Conservation (phyloP, 2,797 vertebrate genomes). For the Sebastes minor region DNA sequence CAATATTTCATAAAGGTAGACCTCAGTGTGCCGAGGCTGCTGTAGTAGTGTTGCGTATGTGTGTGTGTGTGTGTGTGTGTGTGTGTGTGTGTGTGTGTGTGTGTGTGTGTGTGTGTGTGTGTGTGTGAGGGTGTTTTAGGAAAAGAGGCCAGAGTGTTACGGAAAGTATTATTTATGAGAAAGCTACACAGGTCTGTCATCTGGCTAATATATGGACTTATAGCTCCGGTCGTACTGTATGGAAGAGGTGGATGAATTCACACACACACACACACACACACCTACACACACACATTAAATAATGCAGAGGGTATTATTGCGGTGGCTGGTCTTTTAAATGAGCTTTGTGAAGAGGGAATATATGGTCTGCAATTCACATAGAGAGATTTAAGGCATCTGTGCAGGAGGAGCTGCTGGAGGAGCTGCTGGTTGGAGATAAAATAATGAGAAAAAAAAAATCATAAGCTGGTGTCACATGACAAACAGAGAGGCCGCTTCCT, state of each 20-base stretch:
- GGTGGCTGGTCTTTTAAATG: slow-evolving; percentile 59
- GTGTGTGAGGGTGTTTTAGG: not conserved
- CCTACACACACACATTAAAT: slow-evolving; percentile 55
- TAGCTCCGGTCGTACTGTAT: slow-evolving; percentile 10
- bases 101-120: not conserved
- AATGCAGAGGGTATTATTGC: slow-evolving; percentile 71
- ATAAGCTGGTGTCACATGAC: slow-evolving; percentile 24
- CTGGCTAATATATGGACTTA: slow-evolving; percentile 55
- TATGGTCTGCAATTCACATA: slow-evolving; percentile 47
- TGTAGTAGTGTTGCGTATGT: not conserved
- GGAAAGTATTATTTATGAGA: slow-evolving; percentile 67
- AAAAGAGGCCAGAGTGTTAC: slow-evolving; percentile 15
- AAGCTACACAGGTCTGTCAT: slow-evolving; percentile 48
- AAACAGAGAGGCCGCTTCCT: not conserved
- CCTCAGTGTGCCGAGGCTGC: slow-evolving; percentile 8
- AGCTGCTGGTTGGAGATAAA: slow-evolving; percentile 49
- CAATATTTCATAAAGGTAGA: slow-evolving; percentile 66
- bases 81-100: not conserved
- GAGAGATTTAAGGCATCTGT: slow-evolving; percentile 56
- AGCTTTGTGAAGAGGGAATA: slow-evolving; percentile 61
- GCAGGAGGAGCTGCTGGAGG: slow-evolving; percentile 45
- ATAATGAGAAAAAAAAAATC: not conserved
- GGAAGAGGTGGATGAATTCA: slow-evolving; percentile 14
- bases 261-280: not conserved
- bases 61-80: not conserved